Base-by-base conservation (phyloP, 2,888 invertebrate genomes). In the Pardosa pseudoannulata region DNA sequence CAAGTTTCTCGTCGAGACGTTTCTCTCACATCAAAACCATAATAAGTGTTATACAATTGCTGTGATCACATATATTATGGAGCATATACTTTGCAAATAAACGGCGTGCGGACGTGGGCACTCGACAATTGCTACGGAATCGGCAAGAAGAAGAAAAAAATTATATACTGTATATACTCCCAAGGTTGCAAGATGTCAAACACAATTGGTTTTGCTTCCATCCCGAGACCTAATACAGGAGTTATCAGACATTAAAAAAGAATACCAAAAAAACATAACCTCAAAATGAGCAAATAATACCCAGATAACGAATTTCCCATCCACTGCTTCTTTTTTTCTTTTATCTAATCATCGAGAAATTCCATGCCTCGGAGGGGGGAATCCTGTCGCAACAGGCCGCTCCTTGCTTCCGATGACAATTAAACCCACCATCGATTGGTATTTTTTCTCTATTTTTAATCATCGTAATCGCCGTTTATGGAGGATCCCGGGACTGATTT, bases 351-450 rank as follows among this genome's bases (percentile, higher is more conserved):
- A 67, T 75, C 70, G n/a, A 71, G 67, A 71, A 71, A 65, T 46
- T 72, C 36, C 16, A 36, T 39, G 56, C 81, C 79, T 46, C 64
- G 23, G 32, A 32, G 71, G 82, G 50, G 41, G 39, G 27, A 46
- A 73, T 39, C 78, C 29, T 83, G 83, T 83, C 78, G 72, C 76
- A 82, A 27, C 65, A 19, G 23, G 71, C 83, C 83, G 78, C 83
- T 83, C 83, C 83, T 82, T 73, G 72, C 71, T 46, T 32, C 19
- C 62, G 74, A 68, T 82, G 83, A 83, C 83, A 83, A 83, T 83
- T 83, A 83, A 83, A 72, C 46, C 31, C 64, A 72, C 41, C 76
- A 64, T 76, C 62, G 56, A 56, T 23, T 23, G 19, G 13, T 56
- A 56, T 56, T 67, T 82, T 76, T 76, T 74, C 39, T 39, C 50